phyloP scores from a whole-genome alignment of 2,888 invertebrate genomes.

The Sphaerophoria rueppellii region DNA sequence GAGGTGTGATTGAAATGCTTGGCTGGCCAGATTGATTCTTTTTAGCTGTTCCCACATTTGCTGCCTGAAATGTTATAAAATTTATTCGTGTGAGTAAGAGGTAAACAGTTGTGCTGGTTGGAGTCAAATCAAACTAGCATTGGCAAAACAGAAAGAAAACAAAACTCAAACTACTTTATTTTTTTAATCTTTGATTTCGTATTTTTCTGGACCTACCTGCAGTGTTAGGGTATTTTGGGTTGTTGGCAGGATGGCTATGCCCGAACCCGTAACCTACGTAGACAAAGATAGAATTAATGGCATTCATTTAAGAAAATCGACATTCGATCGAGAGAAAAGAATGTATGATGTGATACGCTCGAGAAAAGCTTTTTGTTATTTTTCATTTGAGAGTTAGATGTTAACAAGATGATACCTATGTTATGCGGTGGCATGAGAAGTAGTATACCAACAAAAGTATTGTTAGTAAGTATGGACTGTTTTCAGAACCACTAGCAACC shows the following conservation, averaged over 20 bases:
- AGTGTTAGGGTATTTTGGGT: conserved; percentile 75
- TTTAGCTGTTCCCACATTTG: conserved; percentile 76
- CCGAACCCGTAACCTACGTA: conserved; percentile 76
- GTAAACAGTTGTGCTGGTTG: not conserved
- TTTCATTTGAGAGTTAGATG: too few species aligned
- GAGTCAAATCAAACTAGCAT: conserved; percentile 34
- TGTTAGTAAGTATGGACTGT: conserved; percentile 2
- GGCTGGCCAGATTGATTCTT: conserved; percentile 85
- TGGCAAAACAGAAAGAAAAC: conserved; percentile 26
- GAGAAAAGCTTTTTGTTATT: too few species aligned
- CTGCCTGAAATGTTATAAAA: conserved; percentile 54
- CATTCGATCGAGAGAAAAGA: conserved; percentile 6
- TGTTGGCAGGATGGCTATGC: conserved; percentile 76
- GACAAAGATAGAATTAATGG: conserved; percentile 65
- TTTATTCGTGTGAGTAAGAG: not conserved
- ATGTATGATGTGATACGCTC: not conserved
- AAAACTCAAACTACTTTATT: not conserved
- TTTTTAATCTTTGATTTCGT: too few species aligned
- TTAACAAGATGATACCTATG: not conserved
- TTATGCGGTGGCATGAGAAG: conserved; percentile 4
- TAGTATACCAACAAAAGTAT: not conserved
- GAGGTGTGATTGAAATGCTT: conserved; percentile 94
- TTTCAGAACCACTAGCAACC: too few species aligned
- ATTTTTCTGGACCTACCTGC: conserved; percentile 74
- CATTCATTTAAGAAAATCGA: conserved; percentile 45